These are phyloP conservation scores for Ochropleura plecta DNA, from an alignment of 2,888 invertebrate genomes.

Conservation along the genomic window DNA sequence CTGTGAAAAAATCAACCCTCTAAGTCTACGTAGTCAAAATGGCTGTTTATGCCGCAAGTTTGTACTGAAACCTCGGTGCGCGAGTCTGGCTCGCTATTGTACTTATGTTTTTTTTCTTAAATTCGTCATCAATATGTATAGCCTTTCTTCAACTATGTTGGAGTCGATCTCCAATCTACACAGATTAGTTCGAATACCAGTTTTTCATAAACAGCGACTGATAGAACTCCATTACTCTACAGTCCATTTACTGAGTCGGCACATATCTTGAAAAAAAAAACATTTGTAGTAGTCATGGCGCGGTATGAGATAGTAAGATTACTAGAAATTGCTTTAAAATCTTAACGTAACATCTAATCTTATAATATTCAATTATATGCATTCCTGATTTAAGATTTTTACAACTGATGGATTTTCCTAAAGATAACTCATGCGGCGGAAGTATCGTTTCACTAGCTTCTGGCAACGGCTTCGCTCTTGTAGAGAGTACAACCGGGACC, in stretches of 20 bases:
- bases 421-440: neutral
- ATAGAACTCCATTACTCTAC: neutral
- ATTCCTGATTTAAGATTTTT: neutral
- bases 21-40: no score
- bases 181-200: neutral
- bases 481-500: neutral
- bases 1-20: no score
- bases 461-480: neutral
- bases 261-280: neutral
- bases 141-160: neutral
- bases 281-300: neutral
- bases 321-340: neutral
- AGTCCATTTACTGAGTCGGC: neutral
- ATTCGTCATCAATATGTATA: neutral
- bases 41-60: no score
- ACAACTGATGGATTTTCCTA: neutral
- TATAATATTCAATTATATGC: neutral
- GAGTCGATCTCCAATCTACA: neutral
- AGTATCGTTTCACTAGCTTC: neutral
- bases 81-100: no score
- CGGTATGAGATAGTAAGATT: neutral
- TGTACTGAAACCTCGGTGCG: no score
- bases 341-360: slow-evolving; percentile 1
- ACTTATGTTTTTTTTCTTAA: no score
- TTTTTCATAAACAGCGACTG: neutral